Evolutionary conservation across 1,140 invertebrate species (phyloP).

Genomic region (Atopsyche davidsoni): DNA sequence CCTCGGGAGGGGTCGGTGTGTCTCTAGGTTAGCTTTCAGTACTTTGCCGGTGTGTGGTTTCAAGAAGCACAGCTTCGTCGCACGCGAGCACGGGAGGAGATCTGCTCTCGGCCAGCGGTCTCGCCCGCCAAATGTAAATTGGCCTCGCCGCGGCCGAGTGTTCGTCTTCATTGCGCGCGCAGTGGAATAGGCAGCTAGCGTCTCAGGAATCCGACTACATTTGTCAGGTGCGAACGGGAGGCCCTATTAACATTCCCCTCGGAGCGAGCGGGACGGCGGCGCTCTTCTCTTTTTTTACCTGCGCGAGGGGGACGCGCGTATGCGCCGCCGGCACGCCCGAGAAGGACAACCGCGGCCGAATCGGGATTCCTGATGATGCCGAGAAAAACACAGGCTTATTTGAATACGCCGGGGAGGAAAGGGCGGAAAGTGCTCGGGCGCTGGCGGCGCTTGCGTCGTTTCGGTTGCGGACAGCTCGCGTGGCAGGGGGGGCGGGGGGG

Average conservation of each 20-base stretch:
- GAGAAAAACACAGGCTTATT: slow-evolving; percentile 31
- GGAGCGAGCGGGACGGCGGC: slow-evolving; percentile 19
- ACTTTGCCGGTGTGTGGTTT: too few species aligned
- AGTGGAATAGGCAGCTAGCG: slow-evolving; percentile 1
- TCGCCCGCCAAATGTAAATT: slow-evolving; percentile 2
- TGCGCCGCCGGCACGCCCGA: slow-evolving; percentile 3
- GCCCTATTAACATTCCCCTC: slow-evolving; percentile 20
- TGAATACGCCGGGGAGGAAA: slow-evolving; percentile 25
- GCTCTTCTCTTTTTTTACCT: slow-evolving; percentile 27
- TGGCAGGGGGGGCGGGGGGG: slow-evolving; percentile 7
- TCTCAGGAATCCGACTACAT: slow-evolving; percentile 30
- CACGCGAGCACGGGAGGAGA: too few species aligned
- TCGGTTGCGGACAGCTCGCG: not conserved
- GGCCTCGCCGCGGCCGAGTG: slow-evolving; percentile 3
- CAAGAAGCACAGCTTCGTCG: too few species aligned
- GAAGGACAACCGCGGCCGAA: slow-evolving; percentile 24
- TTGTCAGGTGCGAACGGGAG: slow-evolving; percentile 28
- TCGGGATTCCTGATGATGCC: slow-evolving; percentile 29
- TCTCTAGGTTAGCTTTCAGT: too few species aligned
- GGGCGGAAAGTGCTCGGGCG: slow-evolving; percentile 11
- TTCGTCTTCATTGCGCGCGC: slow-evolving; percentile 6
- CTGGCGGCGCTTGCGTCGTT: slow-evolving; percentile 19
- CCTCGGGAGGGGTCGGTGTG: too few species aligned
- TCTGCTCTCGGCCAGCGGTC: slow-evolving; percentile 1
- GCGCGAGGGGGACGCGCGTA: slow-evolving; percentile 12